Base-by-base conservation (phyloP, 2,888 invertebrate genomes). In the Eilema caniola region DNA sequence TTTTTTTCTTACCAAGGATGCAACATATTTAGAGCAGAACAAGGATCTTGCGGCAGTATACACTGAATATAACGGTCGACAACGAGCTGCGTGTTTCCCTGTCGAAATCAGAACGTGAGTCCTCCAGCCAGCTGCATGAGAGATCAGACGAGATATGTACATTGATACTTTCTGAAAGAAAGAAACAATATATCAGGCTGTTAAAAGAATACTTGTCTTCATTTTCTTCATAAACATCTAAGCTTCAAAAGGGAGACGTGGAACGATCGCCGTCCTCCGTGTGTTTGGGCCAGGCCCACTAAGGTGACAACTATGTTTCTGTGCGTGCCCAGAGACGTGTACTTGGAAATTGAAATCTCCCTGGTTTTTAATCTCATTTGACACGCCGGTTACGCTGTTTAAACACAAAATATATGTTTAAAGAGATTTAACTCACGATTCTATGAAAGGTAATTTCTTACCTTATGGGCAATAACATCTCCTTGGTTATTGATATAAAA, bases 401-500 rank as follows among this genome's bases (percentile, higher is more conserved):
- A 20, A 7, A 7, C 20, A 20, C 7, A 47, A 47, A 47, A 47
- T 47, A 20, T 20, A 7, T 20, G 5, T 47, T 20, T 7, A 20
- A 7, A 47, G 20, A 47, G 14, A 41, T 37, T 14, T 37, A 37
- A 41, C 41, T 16, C 16, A 41, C 16, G 0, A 1, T 41, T 16
- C 16, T 41, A 41, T 5, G 16, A 14, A 20, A 47, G 47, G 7
- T 20, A 47, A 10, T n/a, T 53, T 1, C 53, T 53, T 53, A 97
- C 97, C 96, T 97, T 96, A 82, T 96, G 96, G 67, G 97, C 97
- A 82, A 98, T 97, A 80, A 96, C 95, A 66, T 96, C 96, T 47
- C 97, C 97, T 82, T 97, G 97, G 85, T 96, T 97, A 83, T 97
- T 96, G 75, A 98, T 96, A 90, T 97, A 97, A 87, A 96, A 97